These are phyloP conservation scores for Gambusia yucatana DNA, from an alignment of 2,797 vertebrate genomes.

Conservation along the genomic window DNA sequence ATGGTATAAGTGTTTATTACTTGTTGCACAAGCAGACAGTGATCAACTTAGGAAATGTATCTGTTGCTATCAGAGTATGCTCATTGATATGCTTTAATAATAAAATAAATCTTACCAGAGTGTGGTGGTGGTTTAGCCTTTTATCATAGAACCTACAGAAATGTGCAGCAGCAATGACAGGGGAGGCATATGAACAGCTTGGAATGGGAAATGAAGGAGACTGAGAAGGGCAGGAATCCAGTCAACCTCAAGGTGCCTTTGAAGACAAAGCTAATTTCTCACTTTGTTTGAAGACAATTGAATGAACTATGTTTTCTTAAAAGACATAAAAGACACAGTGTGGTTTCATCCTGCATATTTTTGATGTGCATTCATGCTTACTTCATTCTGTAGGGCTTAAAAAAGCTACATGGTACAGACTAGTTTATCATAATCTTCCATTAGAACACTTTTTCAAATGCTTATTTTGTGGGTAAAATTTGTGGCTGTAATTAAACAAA, in stretches of 20 bases:
- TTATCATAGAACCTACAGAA: conserved; percentile 25
- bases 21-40: too few relatives aligned
- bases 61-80: too few relatives aligned
- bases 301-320: conserved; percentile 2
- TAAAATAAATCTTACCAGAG: conserved; percentile 16
- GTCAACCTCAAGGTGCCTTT: conserved; percentile 64
- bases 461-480: background rate
- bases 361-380: too few relatives aligned
- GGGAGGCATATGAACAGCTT: conserved; percentile 39
- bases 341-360: too few relatives aligned
- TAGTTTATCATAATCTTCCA: background rate
- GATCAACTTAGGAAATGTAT: too few relatives aligned
- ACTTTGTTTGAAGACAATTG: conserved; percentile 21
- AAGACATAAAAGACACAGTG: too few relatives aligned
- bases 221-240: conserved; percentile 28
- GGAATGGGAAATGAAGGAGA: conserved; percentile 3
- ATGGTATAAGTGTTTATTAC: too few relatives aligned
- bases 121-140: background rate
- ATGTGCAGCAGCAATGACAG: conserved; percentile 3
- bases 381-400: too few relatives aligned
- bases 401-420: background rate
- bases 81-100: background rate
- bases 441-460: background rate
- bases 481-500: background rate
- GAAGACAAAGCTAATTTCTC: conserved; percentile 35